Percentiles rank a stretch among this genome's conserved stretches.
Conservation (phyloP, 2,797 vertebrate species). For the Sebastes miniatus region DNA sequence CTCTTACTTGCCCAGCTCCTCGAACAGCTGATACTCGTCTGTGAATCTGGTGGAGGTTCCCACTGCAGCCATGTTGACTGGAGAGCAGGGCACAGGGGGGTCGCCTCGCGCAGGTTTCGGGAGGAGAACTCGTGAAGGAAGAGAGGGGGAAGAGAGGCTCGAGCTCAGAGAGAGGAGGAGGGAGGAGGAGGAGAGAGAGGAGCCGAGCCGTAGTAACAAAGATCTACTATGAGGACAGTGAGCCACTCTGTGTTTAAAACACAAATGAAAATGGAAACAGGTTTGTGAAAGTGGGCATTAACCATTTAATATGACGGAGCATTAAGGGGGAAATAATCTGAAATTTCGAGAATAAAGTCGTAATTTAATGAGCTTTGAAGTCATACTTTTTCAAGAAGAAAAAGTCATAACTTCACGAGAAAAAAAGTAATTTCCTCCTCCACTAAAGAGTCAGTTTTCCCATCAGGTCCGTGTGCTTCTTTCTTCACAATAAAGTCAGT, state of each 20-base stretch:
- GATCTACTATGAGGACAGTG: constrained; percentile 42
- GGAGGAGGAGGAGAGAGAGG: constrained; percentile 16
- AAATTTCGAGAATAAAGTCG: no score
- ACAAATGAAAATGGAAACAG: background rate
- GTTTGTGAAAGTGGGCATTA: background rate
- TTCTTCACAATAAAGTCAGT: no score
- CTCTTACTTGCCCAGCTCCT: constrained; percentile 98
- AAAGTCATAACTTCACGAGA: no score
- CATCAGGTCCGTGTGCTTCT: no score
- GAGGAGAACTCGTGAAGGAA: constrained; percentile 79
- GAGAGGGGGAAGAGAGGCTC: constrained; percentile 58
- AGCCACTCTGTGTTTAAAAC: constrained; percentile 7
- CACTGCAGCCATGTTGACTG: constrained; percentile 90
- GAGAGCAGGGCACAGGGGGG: constrained; percentile 44
- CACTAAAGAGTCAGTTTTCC: no score
- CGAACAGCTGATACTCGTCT: constrained; percentile 97
- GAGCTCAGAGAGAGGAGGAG: constrained; percentile 47
- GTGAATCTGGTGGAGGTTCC: constrained; percentile 95
- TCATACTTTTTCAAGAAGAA: no score
- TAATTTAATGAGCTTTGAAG: no score
- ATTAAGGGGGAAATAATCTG: no score
- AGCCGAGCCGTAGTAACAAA: constrained; percentile 57
- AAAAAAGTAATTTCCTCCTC: no score
- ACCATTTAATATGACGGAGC: no score
- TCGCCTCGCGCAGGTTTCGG: constrained; percentile 78